Evolutionary conservation across 2,888 invertebrate genomes (phyloP).

Genomic region (Zhuqinia jingwanae): DNA sequence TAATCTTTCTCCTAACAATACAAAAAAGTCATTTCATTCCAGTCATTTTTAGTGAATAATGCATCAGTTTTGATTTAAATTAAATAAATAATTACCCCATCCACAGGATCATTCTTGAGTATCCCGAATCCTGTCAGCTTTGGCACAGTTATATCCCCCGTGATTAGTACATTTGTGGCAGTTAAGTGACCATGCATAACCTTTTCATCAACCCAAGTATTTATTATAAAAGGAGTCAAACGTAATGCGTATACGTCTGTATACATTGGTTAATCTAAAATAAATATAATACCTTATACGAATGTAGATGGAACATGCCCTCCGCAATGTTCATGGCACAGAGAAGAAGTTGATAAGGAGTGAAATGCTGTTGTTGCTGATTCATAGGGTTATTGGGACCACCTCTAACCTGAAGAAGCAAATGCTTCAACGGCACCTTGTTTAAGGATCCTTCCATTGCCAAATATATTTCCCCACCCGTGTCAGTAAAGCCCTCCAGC

Average conservation of each 20-base stretch:
- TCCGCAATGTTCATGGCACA: constrained; percentile 85
- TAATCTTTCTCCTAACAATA: constrained; percentile 85
- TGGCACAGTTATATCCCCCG: constrained; percentile 84
- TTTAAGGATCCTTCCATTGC: constrained; percentile 87
- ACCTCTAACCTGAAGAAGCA: constrained; percentile 84
- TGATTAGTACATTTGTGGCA: constrained; percentile 87
- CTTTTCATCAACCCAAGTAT: too few relatives aligned
- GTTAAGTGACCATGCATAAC: constrained; percentile 87
- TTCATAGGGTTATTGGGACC: not conserved
- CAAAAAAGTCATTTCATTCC: not conserved
- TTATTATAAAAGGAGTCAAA: constrained; percentile 73
- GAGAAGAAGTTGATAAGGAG: constrained; percentile 75
- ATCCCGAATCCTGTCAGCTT: constrained; percentile 90
- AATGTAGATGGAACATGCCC: constrained; percentile 87
- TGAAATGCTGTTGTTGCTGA: constrained; percentile 48
- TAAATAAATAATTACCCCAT: constrained; percentile 83
- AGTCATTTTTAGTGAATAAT: too few relatives aligned
- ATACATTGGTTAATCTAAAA: not conserved
- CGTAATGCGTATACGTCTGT: not conserved
- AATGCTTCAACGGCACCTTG: constrained; percentile 85
- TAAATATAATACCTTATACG: constrained; percentile 83
- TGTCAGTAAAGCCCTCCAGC: constrained; percentile 90
- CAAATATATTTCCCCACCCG: constrained; percentile 85
- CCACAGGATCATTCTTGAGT: constrained; percentile 85
- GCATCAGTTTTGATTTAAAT: too few relatives aligned